A percentile compares a stretch with the other conserved stretches of the same genome.
Conservation (phyloP, 2,113 vertebrate species). For the Prunella fulvescens region DNA sequence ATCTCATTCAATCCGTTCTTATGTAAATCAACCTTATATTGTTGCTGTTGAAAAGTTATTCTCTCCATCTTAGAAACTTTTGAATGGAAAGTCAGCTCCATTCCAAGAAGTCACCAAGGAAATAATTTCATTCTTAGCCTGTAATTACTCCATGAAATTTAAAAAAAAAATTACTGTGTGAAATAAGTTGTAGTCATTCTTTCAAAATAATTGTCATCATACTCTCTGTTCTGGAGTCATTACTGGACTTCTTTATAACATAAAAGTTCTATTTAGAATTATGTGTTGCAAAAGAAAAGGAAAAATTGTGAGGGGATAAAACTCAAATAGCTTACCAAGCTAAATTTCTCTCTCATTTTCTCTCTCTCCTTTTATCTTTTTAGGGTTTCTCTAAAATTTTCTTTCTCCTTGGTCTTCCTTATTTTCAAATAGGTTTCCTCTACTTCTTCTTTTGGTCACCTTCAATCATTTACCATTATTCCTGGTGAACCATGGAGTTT, state of each 20-base stretch:
- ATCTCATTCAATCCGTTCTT: neutral
- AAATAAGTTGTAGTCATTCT: neutral
- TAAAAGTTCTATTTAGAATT: neutral
- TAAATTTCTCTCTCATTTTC: neutral
- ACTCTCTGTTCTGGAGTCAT: neutral
- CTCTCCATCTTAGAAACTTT: neutral
- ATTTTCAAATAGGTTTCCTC: neutral
- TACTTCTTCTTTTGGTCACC: neutral
- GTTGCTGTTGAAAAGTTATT: neutral
- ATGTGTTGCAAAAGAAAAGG: neutral
- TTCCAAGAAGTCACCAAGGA: neutral
- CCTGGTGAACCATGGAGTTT: neutral
- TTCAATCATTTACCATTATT: neutral
- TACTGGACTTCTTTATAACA: neutral
- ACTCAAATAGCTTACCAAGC: rapidly evolving
- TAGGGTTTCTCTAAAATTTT: neutral
- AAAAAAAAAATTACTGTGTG: neutral
- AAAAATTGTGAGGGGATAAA: neutral
- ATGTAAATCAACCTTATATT: neutral
- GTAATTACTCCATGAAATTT: neutral
- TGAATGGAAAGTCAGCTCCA: neutral
- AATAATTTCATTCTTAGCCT: neutral
- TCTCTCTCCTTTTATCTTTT: neutral
- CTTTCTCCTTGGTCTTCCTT: neutral
- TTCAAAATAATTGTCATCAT: neutral